Conservation (phyloP, 2,888 invertebrate genomes). For the Lycocerus yunnanus region DNA sequence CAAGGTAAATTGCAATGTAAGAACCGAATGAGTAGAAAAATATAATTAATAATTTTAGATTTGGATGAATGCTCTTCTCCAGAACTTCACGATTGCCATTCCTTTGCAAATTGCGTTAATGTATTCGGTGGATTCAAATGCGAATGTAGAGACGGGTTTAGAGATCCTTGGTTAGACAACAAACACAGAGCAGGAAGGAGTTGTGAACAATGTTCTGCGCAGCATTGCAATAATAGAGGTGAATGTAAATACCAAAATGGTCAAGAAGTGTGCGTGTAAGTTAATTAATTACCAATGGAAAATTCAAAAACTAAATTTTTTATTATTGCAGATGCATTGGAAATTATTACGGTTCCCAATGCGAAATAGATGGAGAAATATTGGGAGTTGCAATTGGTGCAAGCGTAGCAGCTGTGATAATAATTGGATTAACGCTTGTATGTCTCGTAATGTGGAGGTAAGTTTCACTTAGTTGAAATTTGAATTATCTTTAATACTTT, state of each 20-base stretch:
- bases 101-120: constrained; percentile 77
- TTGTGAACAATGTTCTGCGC: constrained; percentile 77
- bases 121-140: constrained; percentile 84
- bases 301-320: neutral
- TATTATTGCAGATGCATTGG: constrained; percentile 70
- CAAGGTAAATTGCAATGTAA: constrained; percentile 17
- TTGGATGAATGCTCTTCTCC: constrained; percentile 83
- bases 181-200: constrained; percentile 71
- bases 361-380: constrained; percentile 91
- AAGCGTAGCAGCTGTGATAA: constrained; percentile 84
- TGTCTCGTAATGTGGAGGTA: constrained; percentile 92
- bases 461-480: constrained; percentile 27
- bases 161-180: constrained; percentile 75
- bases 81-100: constrained; percentile 85
- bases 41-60: constrained; percentile 59
- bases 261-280: constrained; percentile 77
- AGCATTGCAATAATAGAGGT: constrained; percentile 83
- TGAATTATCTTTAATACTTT: neutral
- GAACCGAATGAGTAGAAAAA: neutral
- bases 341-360: constrained; percentile 85
- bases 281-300: constrained; percentile 36
- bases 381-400: constrained; percentile 90
- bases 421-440: constrained; percentile 83
- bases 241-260: constrained; percentile 79
- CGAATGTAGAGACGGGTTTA: constrained; percentile 72